Base-by-base conservation (phyloP, 2,888 invertebrate species). In the Cerceris ruficornis region DNA sequence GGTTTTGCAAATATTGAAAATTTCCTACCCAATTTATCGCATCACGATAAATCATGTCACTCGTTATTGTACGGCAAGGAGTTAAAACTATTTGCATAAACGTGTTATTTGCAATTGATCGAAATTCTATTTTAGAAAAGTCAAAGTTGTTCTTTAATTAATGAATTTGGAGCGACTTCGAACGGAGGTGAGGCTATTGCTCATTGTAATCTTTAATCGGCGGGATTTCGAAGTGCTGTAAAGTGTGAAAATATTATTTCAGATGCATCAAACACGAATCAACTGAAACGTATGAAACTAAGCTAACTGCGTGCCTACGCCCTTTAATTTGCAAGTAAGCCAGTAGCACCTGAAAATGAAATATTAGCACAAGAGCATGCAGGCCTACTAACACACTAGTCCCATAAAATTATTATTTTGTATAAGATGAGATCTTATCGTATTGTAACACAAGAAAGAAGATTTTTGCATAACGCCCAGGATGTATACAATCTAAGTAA, bases 361-460 rank as follows among this genome's bases (percentile, higher is more conserved):
- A 76, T 80, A 66, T 77, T 86, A 87, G 86, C 86, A 88, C 86
- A 76, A 88, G 85, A 83, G 77, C 85, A 86, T 87, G 85, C 86
- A 90, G 91, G 91, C 91, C 91, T 92, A 92, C 79, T 83, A 81
- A 86, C 81, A 87, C 87, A 86, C 90, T 91, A 91, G 91, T 92
- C 90, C 87, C 87, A 87, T 86, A 89, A 28, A 89, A 91, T 89
- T 89, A 88, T 90, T 90, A 91, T 90, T 91, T 91, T 91, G 80
- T 90, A 90, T 88, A 87, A 88, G 66, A 79, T 78, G 49, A 69
- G 66, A 75, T 71, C 74, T 73, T 77, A 74, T 75, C 67, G 67
- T 69, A 77, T 60, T 64, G 62, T 55, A 61, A 71, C 67, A 65
- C 72, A 58, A 80, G 75, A 77, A 83, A 83, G 86, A 79, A 83